Percentiles rank a stretch among this genome's conserved stretches.
These are phyloP conservation scores for Protobothrops flavoviridis DNA, from an alignment of 2,113 vertebrate genomes.

Conservation along the genomic window DNA sequence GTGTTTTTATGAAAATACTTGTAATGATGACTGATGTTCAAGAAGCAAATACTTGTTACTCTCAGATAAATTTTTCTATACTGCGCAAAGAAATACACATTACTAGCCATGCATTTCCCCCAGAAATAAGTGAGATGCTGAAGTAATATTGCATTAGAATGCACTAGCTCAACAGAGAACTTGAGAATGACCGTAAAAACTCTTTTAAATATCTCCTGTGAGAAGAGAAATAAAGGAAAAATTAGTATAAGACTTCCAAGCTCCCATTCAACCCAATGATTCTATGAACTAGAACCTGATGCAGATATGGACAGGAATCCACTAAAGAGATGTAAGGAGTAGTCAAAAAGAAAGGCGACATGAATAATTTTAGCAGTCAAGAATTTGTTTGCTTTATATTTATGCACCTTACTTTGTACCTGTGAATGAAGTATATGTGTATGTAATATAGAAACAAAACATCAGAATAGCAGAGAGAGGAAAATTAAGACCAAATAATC, in stretches of 20 bases:
- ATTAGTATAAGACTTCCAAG: neutral
- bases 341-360: neutral
- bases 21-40: constrained; percentile 45
- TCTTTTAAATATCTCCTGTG: neutral
- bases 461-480: neutral
- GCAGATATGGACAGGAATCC: neutral
- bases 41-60: constrained; percentile 39
- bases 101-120: neutral
- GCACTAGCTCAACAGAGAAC: neutral
- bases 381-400: neutral
- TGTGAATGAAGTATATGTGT: neutral
- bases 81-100: neutral
- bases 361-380: neutral
- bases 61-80: constrained; percentile 47
- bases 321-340: neutral
- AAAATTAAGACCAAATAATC: neutral
- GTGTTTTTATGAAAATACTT: constrained; percentile 47
- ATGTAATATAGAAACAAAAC: neutral
- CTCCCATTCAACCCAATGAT: neutral
- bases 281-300: neutral
- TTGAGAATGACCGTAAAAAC: neutral
- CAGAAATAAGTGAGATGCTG: neutral
- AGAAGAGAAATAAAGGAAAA: neutral
- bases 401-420: neutral
- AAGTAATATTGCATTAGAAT: constrained; percentile 24